Percentiles rank a stretch among this genome's conserved stretches.
Conservation (phyloP, 37 sponge, comb jelly and placozoan genomes). For the Oscarella lobularis region DNA sequence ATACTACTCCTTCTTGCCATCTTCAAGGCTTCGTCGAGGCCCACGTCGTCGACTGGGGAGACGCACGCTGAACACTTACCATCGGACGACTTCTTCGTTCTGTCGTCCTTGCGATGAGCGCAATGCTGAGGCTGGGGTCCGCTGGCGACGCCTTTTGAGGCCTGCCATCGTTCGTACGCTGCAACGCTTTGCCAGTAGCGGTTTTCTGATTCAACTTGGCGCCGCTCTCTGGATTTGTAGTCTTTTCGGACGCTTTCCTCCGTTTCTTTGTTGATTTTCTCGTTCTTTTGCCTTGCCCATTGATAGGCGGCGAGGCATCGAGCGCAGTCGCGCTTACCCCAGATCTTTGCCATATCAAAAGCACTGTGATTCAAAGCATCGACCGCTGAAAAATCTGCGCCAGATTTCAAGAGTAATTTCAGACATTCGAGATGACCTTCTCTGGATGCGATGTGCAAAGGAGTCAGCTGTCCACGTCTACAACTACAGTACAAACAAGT, state of each 20-base stretch:
- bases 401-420: conserved; percentile 5
- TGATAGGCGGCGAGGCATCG: neutral
- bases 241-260: neutral
- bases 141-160: neutral
- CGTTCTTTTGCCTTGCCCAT: neutral
- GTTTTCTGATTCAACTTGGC: neutral
- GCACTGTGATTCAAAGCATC: neutral
- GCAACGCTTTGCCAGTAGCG: neutral
- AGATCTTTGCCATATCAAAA: neutral
- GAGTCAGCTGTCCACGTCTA: neutral
- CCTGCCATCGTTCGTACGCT: neutral
- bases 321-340: neutral
- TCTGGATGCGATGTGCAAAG: neutral
- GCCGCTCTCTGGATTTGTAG: neutral
- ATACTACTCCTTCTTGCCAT: no score
- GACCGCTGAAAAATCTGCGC: neutral
- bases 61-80: no score
- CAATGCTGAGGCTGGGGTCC: no score
- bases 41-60: no score
- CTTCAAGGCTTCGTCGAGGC: no score
- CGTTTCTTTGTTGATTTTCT: neutral
- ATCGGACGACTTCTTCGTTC: no score
- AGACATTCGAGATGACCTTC: conserved; percentile 3
- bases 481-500: neutral
- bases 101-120: no score